phyloP scores from a whole-genome alignment of 2,888 invertebrate species.

The Limnephilus lunatus region DNA sequence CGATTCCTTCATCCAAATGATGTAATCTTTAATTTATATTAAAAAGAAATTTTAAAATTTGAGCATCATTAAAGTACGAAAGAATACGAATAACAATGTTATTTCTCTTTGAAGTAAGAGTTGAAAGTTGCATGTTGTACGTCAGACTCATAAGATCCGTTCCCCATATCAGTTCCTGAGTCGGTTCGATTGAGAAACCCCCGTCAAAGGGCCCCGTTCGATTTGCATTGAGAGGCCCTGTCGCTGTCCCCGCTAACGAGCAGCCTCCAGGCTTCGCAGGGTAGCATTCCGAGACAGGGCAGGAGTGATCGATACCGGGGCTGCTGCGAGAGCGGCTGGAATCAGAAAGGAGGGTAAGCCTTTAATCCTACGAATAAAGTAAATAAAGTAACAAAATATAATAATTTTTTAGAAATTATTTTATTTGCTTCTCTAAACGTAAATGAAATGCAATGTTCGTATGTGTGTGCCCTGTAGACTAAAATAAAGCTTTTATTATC shows the following conservation, averaged over 20 bases:
- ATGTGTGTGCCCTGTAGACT: too few species aligned
- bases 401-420: too few species aligned
- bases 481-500: too few species aligned
- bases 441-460: too few species aligned
- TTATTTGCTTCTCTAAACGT: too few species aligned
- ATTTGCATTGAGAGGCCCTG: constrained; percentile 13
- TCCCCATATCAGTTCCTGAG: not conserved
- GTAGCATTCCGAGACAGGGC: constrained; percentile 8
- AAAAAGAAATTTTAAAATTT: too few species aligned
- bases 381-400: too few species aligned
- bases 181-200: not conserved
- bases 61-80: too few species aligned
- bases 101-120: not conserved
- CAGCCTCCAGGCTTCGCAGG: not conserved
- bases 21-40: too few species aligned
- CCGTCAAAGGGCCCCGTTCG: not conserved
- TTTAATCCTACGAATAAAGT: not conserved
- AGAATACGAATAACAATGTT: not conserved
- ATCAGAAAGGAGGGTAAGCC: not conserved
- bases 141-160: not conserved
- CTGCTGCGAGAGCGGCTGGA: not conserved
- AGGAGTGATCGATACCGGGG: not conserved
- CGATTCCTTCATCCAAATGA: too few species aligned
- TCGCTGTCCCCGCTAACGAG: constrained; percentile 13
- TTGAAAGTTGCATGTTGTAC: not conserved